A percentile compares a stretch with the other conserved stretches of the same genome.
phyloP scores from a whole-genome alignment of 2,797 vertebrate species.

The Sorex maritimensis region DNA sequence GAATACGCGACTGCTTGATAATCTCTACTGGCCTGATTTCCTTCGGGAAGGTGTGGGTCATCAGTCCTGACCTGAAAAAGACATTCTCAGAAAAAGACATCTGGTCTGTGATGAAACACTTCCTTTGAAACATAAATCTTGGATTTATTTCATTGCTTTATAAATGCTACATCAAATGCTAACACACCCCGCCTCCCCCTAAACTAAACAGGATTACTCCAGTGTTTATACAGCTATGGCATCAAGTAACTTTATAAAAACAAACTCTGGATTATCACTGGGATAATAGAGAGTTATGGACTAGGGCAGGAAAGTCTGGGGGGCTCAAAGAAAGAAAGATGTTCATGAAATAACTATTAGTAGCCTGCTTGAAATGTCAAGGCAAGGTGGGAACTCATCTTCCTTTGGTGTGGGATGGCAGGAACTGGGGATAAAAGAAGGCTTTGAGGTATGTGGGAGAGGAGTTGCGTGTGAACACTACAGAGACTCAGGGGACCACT shows the following conservation, averaged over 20 bases:
- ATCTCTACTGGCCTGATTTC: constrained; percentile 90
- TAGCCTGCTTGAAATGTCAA: neutral
- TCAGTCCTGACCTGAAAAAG: constrained; percentile 92
- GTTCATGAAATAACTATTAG: neutral
- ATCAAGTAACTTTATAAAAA: constrained; percentile 28
- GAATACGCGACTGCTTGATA: constrained; percentile 92
- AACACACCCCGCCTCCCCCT: no score
- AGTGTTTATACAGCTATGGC: constrained; percentile 26
- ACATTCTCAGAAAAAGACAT: constrained; percentile 42
- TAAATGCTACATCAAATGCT: constrained; percentile 23
- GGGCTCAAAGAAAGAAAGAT: constrained; percentile 18
- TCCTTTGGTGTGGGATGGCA: neutral
- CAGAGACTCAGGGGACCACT: neutral
- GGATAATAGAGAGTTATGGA: neutral
- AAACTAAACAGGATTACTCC: neutral
- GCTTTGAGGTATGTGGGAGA: neutral
- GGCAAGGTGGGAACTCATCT: neutral
- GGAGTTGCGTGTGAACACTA: neutral
- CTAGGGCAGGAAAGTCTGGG: neutral
- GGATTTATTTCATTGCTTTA: constrained; percentile 46
- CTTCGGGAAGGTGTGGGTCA: constrained; percentile 88
- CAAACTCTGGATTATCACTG: neutral
- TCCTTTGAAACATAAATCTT: constrained; percentile 36
- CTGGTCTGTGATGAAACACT: neutral
- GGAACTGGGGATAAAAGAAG: neutral